Conservation (phyloP, 2,888 invertebrate genomes). For the Strigamia maritima region DNA sequence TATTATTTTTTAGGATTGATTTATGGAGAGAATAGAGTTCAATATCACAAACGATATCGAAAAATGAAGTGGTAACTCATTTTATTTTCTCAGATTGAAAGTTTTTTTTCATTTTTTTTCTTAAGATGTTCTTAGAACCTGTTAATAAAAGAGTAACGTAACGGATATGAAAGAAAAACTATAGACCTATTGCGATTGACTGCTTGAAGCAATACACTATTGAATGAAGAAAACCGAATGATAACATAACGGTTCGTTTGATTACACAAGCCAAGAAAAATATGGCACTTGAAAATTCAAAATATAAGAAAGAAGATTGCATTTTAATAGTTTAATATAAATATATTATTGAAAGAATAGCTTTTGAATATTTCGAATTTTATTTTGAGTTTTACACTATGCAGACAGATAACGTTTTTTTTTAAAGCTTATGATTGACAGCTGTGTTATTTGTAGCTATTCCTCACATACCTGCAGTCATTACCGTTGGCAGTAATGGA, state of each 20-base stretch:
- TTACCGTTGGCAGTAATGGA: background rate
- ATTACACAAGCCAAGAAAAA: background rate
- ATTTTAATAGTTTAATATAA: background rate
- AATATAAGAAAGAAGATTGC: background rate
- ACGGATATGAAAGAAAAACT: background rate
- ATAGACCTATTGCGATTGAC: background rate
- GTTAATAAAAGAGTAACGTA: background rate
- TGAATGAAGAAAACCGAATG: background rate
- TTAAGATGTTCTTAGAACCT: background rate
- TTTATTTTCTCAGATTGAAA: slow-evolving; percentile 5
- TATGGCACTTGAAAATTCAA: background rate
- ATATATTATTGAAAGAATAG: too few relatives aligned
- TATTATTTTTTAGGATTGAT: background rate
- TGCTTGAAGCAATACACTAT: background rate
- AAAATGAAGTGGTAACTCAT: slow-evolving; percentile 27
- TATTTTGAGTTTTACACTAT: background rate
- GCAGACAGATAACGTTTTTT: background rate
- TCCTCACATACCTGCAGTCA: background rate
- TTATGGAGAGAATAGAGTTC: slow-evolving; percentile 2
- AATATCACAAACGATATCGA: slow-evolving; percentile 11
- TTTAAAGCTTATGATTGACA: background rate
- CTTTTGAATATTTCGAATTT: background rate
- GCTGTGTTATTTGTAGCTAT: slow-evolving; percentile 2
- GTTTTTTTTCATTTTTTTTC: background rate
- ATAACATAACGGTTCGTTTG: background rate